Evolutionary conservation across 2,113 vertebrate species (phyloP).

Genomic region (Lichenostomus cassidix): DNA sequence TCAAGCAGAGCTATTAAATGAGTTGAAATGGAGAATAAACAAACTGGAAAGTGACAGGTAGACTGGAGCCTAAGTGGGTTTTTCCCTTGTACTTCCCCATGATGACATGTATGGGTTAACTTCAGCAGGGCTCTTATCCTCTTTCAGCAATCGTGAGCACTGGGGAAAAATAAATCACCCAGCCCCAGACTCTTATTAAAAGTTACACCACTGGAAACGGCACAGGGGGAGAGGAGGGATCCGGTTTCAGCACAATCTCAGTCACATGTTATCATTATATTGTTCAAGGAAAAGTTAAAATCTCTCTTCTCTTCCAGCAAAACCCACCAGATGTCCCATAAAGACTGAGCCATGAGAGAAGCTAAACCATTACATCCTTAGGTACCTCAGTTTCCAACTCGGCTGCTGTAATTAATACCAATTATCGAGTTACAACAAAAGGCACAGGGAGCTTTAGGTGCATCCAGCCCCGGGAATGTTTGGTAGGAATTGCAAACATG

Average conservation of each 20-base stretch:
- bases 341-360: neutral
- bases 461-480: neutral
- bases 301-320: neutral
- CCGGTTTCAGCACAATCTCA: conserved; percentile 46
- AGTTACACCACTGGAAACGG: conserved; percentile 56
- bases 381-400: neutral
- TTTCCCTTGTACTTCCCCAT: neutral
- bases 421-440: conserved; percentile 11
- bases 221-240: conserved; percentile 47
- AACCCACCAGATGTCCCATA: conserved; percentile 19
- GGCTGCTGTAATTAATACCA: neutral
- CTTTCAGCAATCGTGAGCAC: conserved; percentile 47
- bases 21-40: neutral
- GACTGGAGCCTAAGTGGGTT: neutral
- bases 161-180: conserved; percentile 66
- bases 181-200: conserved; percentile 67
- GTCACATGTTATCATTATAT: conserved; percentile 46
- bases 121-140: conserved; percentile 40
- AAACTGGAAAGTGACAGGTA: neutral
- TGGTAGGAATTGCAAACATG: neutral
- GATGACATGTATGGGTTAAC: conserved; percentile 56
- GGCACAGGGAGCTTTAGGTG: neutral
- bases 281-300: conserved; percentile 50
- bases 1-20: neutral
- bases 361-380: neutral